Base-by-base conservation (phyloP, 2,888 invertebrate genomes). In the Cheilosia grossa region DNA sequence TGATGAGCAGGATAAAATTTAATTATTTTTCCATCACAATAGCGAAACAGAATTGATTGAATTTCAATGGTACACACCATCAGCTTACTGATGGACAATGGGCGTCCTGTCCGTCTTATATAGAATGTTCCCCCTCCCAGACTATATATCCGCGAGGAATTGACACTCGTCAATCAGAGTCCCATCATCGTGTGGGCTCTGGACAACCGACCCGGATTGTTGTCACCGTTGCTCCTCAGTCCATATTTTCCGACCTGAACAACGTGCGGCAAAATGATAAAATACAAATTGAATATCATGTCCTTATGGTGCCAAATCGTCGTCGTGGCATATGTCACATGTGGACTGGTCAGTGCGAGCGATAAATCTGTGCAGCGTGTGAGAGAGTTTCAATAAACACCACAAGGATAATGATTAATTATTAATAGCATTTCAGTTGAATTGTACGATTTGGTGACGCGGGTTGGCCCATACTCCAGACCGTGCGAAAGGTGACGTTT, bases 1-100 rank as follows among this genome's bases (percentile, higher is more conserved):
- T 83, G 79, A 74, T 74, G 80, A 66, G 73, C 56, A 66, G 69
- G 81, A 81, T 75, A 61, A 81, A 85, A 85, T 85, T 81, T 85
- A 80, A 85, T 85, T 85, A 85, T 81, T 85, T 85, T 85, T 85
- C 72, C 85, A 85, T 85, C 85, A 85, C 85, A 85, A 85, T 81
- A 80, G 81, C 67, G 66, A 61, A 75, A 30, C 66, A 44, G 74
- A 80, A 83, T 83, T 81, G 85, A 85, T 85, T 85, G 85, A 85
- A 85, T 75, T 85, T 81, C 81, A 77, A 81, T 85, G 67, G 51
- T 72, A 85, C 81, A 81, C 66, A 83, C 44, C 66, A 59, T 24
- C 59, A 66, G 66, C 58, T 49, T 30, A 33, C 37, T 49, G 51
- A 42, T 21, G 53, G 59, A 53, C 67, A 73, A 69, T 69, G 61